A percentile compares a stretch with the other conserved stretches of the same genome.
phyloP scores from a whole-genome alignment of 2,797 vertebrate genomes.

The Gymnothorax reevesii region DNA sequence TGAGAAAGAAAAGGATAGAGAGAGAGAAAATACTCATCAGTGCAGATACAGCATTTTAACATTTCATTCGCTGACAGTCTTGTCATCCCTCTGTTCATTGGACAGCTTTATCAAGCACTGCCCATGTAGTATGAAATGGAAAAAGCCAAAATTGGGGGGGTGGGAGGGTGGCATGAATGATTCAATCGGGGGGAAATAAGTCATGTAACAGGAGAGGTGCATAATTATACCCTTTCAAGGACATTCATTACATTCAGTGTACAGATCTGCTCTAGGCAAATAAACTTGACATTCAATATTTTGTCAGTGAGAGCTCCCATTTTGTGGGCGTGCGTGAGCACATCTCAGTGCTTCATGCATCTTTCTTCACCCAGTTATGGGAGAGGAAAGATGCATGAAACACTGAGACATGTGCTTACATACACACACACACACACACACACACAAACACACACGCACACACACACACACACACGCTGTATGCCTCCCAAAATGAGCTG shows the following conservation, averaged over 20 bases:
- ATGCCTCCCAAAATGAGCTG: not conserved
- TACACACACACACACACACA: no score
- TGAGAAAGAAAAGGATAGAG: not conserved
- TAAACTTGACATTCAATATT: not conserved
- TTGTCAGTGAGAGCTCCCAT: not conserved
- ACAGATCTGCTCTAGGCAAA: not conserved
- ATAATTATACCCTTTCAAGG: not conserved
- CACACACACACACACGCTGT: not conserved
- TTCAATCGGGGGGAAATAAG: not conserved
- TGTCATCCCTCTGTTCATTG: not conserved
- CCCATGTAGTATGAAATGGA: not conserved
- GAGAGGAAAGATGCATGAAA: no score
- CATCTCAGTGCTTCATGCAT: no score
- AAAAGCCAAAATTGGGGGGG: not conserved
- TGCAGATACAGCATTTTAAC: not conserved
- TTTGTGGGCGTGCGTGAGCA: no score
- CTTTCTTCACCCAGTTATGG: no score
- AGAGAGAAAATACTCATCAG: not conserved
- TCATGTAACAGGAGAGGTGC: not conserved
- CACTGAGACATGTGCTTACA: no score
- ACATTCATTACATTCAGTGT: not conserved
- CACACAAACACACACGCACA: no score
- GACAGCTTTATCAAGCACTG: not conserved
- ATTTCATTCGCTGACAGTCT: not conserved
- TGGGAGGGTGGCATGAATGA: no score